Evolutionary conservation across 2,888 invertebrate species (phyloP), one percentile per base, ranked within the genome.

Genomic region (Danaus chrysippus): DNA sequence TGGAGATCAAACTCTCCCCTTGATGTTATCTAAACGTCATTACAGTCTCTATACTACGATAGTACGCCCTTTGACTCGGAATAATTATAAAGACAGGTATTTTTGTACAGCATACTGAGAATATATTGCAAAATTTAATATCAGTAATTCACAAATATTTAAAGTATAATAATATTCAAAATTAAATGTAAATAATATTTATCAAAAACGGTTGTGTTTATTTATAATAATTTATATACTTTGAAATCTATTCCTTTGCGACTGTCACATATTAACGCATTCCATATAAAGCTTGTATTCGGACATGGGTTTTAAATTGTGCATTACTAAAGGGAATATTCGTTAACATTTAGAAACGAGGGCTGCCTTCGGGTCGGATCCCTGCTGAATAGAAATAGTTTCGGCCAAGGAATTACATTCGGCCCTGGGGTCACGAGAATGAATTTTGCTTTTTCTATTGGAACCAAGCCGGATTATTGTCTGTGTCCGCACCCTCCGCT

Each of bases 351-450:
- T 54, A 56, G 62, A 60, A 54, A 64, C 55, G 34, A 58, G 53
- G 62, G 58, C 46, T 46, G 60, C 58, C 78, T 71, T 73, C 75
- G 81, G 84, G 81, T 80, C 73, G 74, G 68, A 79, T 78, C 85
- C 87, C 84, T 76, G 78, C 76, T 71, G 84, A 84, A 86, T 85
- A 78, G 85, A 83, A 89, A 88, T 88, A 88, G 88, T 86, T 87
- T 87, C 82, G 80, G 82, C 78, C 73, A 68, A 76, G 77, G 79
- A 85, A 85, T 87, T 86, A 86, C 84, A 80, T 74, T 72, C 77
- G 73, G 46, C 67, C 68, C 73, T 62, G 67, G 83, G 86, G 86
- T 86, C 85, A 86, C 76, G 77, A 79, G 81, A 86, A 87, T 87
- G 86, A 88, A 88, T 88, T 88, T 67, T 61, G 60, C 65, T 62